phyloP scores from a whole-genome alignment of 1,140 invertebrate genomes.

The Apolygus lucorum region DNA sequence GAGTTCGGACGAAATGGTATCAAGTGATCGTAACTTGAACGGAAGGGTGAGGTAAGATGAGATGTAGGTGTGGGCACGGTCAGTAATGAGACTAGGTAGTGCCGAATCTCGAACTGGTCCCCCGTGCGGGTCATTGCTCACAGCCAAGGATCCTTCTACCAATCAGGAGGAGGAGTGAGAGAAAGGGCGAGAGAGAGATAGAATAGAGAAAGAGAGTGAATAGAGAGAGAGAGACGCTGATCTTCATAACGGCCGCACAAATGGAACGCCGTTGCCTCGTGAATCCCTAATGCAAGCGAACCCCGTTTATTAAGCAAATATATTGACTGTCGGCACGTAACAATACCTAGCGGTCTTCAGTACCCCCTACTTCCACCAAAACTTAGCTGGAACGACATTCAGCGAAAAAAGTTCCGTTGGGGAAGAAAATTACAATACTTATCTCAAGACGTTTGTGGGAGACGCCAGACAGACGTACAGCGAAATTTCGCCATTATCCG shows the following conservation, averaged over 20 bases:
- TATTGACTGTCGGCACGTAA: background rate
- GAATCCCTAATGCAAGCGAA: background rate
- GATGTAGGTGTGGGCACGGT: background rate
- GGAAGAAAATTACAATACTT: too few species aligned
- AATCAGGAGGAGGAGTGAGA: background rate
- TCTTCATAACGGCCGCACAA: background rate
- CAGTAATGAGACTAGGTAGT: constrained; percentile 5
- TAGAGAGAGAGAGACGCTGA: background rate
- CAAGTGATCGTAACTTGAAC: background rate
- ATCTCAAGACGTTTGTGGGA: too few species aligned
- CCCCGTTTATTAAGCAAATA: background rate
- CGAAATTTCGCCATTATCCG: too few species aligned
- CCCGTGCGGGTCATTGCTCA: constrained; percentile 1
- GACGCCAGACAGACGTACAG: too few species aligned
- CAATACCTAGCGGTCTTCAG: background rate
- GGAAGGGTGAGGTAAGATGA: constrained; percentile 3
- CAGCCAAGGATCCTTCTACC: background rate
- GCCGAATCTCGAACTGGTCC: constrained; percentile 11
- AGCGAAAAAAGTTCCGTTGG: too few species aligned
- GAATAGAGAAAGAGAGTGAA: background rate
- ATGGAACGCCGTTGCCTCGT: background rate
- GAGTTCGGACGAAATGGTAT: background rate
- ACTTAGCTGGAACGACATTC: too few species aligned
- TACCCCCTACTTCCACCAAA: too few species aligned
- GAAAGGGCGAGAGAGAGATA: background rate